These are phyloP conservation scores for Chloebia gouldiae DNA, from an alignment of 2,113 vertebrate species.

Conservation along the genomic window DNA sequence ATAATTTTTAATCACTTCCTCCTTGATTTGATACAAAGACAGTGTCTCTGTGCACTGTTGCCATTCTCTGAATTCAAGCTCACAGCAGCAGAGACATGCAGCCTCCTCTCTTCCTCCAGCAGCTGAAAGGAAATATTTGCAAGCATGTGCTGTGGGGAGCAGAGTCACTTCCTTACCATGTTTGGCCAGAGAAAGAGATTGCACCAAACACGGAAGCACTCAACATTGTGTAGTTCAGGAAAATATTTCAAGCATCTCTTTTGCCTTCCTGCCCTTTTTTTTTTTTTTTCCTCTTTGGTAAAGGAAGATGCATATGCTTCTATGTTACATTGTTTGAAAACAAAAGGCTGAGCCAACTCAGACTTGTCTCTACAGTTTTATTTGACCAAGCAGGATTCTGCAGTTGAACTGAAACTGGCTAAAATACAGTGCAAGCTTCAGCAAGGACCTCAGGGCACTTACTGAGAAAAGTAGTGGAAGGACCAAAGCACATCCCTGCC, in stretches of 20 bases:
- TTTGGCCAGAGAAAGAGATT: constrained; percentile 64
- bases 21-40: not conserved
- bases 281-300: not conserved
- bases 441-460: not conserved
- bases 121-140: constrained; percentile 58
- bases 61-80: constrained; percentile 11
- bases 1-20: not conserved
- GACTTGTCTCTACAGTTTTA: not conserved
- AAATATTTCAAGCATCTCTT: constrained; percentile 39
- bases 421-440: not conserved
- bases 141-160: constrained; percentile 30
- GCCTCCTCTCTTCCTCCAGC: constrained; percentile 50
- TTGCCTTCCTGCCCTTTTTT: constrained; percentile 3
- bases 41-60: not conserved
- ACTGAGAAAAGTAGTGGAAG: not conserved
- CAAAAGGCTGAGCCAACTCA: not conserved
- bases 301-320: not conserved
- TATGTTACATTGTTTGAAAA: not conserved
- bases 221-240: constrained; percentile 18
- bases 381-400: not conserved
- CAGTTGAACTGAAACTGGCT: not conserved
- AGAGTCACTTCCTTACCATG: constrained; percentile 70
- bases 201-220: constrained; percentile 23
- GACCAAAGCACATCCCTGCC: not conserved
- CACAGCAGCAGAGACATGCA: not conserved